These are phyloP conservation scores for Empis stercorea DNA, from an alignment of 2,888 invertebrate genomes.

Conservation along the genomic window DNA sequence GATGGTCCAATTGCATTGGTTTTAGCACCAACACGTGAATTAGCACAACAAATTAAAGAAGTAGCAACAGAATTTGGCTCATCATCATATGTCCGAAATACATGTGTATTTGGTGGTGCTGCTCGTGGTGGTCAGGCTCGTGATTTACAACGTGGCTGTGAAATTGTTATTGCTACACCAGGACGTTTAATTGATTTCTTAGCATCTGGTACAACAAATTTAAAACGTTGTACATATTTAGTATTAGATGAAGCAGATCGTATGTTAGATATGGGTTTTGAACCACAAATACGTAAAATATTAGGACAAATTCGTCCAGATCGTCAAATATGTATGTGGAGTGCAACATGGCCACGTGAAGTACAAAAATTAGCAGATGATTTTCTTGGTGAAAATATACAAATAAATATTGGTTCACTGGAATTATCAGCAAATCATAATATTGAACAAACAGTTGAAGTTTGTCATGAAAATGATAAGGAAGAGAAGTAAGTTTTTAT, in stretches of 20 bases:
- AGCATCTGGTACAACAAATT: constrained; percentile 61
- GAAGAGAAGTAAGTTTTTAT: constrained; percentile 41
- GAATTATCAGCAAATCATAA: constrained; percentile 83
- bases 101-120: constrained; percentile 84
- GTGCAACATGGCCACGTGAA: constrained; percentile 98
- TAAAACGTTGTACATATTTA: constrained; percentile 71
- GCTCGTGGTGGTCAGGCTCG: constrained; percentile 67
- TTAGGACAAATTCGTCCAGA: constrained; percentile 90
- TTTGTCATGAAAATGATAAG: constrained; percentile 67
- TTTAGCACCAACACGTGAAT: constrained; percentile 65
- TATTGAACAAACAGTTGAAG: constrained; percentile 72
- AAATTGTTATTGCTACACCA: constrained; percentile 84
- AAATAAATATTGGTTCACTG: constrained; percentile 79
- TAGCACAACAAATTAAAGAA: constrained; percentile 73
- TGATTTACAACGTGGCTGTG: constrained; percentile 66
- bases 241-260: constrained; percentile 88
- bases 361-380: constrained; percentile 86
- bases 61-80: constrained; percentile 75
- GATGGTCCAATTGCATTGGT: constrained; percentile 78
- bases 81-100: constrained; percentile 63
- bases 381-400: constrained; percentile 79
- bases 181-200: constrained; percentile 84
- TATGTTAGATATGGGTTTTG: constrained; percentile 98
- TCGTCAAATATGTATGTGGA: constrained; percentile 96
- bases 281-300: constrained; percentile 91